These are phyloP conservation scores for Celastrina argiolus DNA, from an alignment of 2,888 invertebrate species.

Conservation along the genomic window DNA sequence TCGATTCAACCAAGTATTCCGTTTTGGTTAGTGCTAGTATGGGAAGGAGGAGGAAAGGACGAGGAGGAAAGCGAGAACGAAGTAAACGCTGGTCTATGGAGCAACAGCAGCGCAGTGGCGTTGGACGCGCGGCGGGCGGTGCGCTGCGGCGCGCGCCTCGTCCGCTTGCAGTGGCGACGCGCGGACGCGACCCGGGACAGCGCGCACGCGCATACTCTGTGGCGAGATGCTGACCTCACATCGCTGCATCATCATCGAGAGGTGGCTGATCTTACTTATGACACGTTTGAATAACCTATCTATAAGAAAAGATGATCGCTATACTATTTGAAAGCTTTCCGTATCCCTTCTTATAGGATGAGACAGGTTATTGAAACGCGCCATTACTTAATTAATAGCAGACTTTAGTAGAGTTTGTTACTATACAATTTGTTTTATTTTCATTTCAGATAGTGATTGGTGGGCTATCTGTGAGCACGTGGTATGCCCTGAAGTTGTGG, in stretches of 20 bases:
- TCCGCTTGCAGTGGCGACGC: conserved; percentile 66
- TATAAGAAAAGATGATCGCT: no score
- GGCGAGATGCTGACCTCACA: conserved; percentile 69
- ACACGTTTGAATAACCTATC: no score
- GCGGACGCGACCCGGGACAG: conserved; percentile 47
- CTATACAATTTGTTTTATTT: neutral
- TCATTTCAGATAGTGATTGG: conserved; percentile 66
- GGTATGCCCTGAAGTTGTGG: conserved; percentile 84
- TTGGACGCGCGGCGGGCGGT: conserved; percentile 67
- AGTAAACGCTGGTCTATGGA: conserved; percentile 69
- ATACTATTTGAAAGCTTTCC: no score
- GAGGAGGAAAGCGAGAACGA: conserved; percentile 43
- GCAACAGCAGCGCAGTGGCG: conserved; percentile 67
- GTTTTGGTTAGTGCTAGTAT: conserved; percentile 55
- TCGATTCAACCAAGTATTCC: neutral
- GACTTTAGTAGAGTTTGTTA: no score
- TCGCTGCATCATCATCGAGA: conserved; percentile 67
- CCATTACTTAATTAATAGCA: no score
- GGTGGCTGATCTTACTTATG: conserved; percentile 44
- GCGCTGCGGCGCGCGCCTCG: conserved; percentile 64
- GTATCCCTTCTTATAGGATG: no score
- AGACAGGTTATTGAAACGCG: no score
- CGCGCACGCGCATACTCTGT: conserved; percentile 35
- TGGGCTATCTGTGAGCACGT: conserved; percentile 83
- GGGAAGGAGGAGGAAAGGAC: conserved; percentile 63